phyloP scores from a whole-genome alignment of 2,797 vertebrate genomes.

The Trachops cirrhosus region DNA sequence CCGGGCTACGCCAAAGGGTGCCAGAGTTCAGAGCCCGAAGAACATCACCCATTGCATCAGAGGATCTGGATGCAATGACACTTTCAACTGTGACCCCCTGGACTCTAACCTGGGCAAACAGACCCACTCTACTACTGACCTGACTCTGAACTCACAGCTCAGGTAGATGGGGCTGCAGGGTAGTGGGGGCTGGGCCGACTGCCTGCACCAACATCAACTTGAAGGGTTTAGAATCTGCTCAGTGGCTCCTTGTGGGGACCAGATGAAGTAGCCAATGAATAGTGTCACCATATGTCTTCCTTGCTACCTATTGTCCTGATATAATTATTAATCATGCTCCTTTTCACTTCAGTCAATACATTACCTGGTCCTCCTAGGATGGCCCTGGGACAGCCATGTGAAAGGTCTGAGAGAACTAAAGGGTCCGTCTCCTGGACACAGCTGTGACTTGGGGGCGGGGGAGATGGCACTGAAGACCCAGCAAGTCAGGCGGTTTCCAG shows the following conservation, averaged over 20 bases:
- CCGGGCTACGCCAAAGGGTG: neutral
- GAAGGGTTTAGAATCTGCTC: neutral
- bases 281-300: too few relatives aligned
- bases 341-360: neutral
- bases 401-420: neutral
- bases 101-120: neutral
- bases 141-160: neutral
- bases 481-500: neutral
- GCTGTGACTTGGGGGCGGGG: neutral
- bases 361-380: neutral
- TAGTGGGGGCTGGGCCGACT: neutral
- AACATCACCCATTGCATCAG: neutral
- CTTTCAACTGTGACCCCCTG: neutral
- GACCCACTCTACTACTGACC: neutral
- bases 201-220: neutral
- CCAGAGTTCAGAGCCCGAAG: neutral
- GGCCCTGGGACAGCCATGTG: too few relatives aligned
- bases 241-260: neutral
- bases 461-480: too few relatives aligned
- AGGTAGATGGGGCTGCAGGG: neutral
- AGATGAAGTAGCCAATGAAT: neutral
- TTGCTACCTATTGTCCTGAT: neutral
- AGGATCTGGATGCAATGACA: neutral
- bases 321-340: neutral
- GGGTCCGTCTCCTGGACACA: neutral